Evolutionary conservation across 2,113 vertebrate species (phyloP).

Genomic region (Vombatus ursinus): DNA sequence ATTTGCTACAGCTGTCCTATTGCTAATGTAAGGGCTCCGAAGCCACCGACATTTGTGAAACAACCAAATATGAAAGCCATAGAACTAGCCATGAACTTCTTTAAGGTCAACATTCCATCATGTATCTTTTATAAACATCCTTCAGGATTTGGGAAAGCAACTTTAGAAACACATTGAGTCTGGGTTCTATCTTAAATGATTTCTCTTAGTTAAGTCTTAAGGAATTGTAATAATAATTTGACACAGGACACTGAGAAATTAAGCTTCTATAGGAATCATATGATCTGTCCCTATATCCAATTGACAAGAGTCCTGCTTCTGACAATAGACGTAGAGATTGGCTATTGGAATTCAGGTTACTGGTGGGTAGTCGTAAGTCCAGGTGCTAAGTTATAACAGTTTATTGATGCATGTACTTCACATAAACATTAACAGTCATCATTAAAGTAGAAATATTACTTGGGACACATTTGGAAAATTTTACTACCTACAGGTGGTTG

Average conservation of each 20-base stretch:
- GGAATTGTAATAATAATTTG: not conserved
- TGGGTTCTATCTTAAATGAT: not conserved
- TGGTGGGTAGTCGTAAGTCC: not conserved
- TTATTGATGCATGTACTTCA: not conserved
- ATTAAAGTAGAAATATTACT: not conserved
- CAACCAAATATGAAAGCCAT: not conserved
- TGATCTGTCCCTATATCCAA: not conserved
- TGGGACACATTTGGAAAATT: not conserved
- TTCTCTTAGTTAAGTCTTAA: not conserved
- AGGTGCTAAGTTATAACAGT: not conserved
- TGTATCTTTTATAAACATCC: constrained; percentile 4
- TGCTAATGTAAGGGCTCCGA: not conserved
- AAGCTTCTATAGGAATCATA: not conserved
- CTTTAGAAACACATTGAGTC: not conserved
- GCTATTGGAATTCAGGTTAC: not conserved
- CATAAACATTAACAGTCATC: not conserved
- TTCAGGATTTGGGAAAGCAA: not conserved
- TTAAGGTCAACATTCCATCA: not conserved
- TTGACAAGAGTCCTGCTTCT: not conserved
- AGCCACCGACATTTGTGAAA: constrained; percentile 1
- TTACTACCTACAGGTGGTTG: not conserved
- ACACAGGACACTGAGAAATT: not conserved
- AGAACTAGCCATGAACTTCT: not conserved
- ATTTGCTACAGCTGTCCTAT: not conserved
- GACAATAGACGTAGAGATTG: not conserved